Base-by-base conservation (phyloP, 2,888 invertebrate genomes). In the Ariolimax columbianus region DNA sequence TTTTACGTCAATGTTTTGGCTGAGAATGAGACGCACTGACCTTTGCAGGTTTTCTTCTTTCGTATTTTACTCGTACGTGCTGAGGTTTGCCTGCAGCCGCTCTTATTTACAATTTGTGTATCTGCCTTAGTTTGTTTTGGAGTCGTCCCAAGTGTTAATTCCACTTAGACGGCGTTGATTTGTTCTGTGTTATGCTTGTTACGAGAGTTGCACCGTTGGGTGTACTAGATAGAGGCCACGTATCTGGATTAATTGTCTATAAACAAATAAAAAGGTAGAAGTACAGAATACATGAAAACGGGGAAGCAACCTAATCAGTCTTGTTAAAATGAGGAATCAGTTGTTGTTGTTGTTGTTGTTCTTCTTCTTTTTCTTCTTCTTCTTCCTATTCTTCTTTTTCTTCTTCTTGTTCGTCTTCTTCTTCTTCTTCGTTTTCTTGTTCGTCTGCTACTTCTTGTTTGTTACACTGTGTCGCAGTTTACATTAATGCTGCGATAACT, bases 41-140 rank as follows among this genome's bases (percentile, higher is more conserved):
- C 38, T 72, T 38, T n/a, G 40, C 6, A 23, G 26, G 55, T 55
- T 47, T 11, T 47, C 17, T 11, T 55, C 23, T 38, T 72, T 72
- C 72, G 26, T 72, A 9, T 72, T 72, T 72, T 26, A 26, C 40
- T 40, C 19, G 2, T 40, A 70, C 14, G n/a, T 70, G 23, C n/a
- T 19, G 38, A 72, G 36, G 19, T 72, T 23, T 40, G 70, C 26
- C 72, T 40, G 40, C 40, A 51, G 40, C 26, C 72, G 23, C 72
- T 38, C 40, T 72, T 72, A 40, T 72, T 72, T 72, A 72, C 40
- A 72, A 19, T 40, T 40, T 23, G 38, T 72, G 40, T 40, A 72
- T 38, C 72, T 40, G 26, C 19, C 72, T 40, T 40, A 40, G 72
- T 72, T 72, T 72, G 40, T 40, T 72, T 72, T 72, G 72, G 72